These are phyloP conservation scores for Trachops cirrhosus DNA, from an alignment of 2,797 vertebrate genomes.

Conservation along the genomic window DNA sequence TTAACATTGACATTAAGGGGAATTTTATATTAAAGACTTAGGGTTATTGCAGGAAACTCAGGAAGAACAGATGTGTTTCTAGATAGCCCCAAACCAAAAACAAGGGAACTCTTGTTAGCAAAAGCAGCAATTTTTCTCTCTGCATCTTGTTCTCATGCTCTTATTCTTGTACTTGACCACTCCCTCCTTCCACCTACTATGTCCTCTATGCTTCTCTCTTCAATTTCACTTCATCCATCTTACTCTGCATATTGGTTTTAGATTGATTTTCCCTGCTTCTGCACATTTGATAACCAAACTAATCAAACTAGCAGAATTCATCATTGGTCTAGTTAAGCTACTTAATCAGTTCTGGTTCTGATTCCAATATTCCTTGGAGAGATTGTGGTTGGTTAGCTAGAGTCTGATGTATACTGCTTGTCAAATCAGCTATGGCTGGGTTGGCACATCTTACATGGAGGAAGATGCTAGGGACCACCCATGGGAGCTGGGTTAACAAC, in stretches of 20 bases:
- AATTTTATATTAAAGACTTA: constrained; percentile 8
- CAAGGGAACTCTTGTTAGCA: not conserved
- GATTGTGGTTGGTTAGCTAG: not conserved
- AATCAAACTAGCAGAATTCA: not conserved
- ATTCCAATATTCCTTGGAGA: not conserved
- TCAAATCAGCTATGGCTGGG: not conserved
- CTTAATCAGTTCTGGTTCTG: not conserved
- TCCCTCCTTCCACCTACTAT: not conserved
- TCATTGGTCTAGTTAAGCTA: not conserved
- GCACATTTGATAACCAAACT: not conserved
- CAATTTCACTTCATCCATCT: not conserved
- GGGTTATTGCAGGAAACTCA: not conserved
- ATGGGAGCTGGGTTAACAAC: not conserved
- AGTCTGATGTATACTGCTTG: not conserved
- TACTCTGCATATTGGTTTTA: not conserved
- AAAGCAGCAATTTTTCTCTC: not conserved
- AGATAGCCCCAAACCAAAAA: not conserved
- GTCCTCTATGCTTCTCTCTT: not conserved
- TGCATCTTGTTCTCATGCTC: not conserved
- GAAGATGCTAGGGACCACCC: not conserved
- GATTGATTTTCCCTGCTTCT: not conserved
- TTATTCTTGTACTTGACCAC: not conserved
- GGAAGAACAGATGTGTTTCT: not conserved
- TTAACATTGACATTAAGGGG: not conserved
- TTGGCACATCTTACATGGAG: not conserved